Conservation (phyloP, 2,797 vertebrate genomes). For the Lutjanus campechanus region DNA sequence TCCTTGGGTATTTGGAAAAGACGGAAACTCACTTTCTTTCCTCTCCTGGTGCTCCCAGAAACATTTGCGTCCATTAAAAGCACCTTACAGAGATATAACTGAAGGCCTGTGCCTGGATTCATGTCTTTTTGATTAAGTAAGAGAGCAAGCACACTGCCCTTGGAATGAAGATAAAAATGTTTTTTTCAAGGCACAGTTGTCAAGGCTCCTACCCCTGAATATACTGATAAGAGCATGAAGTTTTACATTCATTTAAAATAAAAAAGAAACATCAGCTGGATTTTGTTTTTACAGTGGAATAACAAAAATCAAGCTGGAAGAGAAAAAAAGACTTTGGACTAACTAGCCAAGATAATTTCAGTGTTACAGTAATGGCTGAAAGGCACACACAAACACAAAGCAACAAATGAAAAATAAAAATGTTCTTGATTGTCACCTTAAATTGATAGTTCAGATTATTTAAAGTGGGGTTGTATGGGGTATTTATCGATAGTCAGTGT, state of each 20-base stretch:
- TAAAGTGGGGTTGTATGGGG: too few species aligned
- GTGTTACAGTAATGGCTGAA: constrained; percentile 70
- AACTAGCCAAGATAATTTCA: constrained; percentile 54
- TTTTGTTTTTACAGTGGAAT: constrained; percentile 53
- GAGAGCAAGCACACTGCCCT: constrained; percentile 48
- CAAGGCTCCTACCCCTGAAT: constrained; percentile 59
- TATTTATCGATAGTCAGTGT: too few species aligned
- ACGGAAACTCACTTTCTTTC: constrained; percentile 40
- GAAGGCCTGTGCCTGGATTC: constrained; percentile 66
- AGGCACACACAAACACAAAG: constrained; percentile 61
- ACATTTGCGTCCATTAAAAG: constrained; percentile 56
- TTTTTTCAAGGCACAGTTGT: constrained; percentile 70
- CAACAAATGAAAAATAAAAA: constrained; percentile 44
- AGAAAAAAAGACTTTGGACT: constrained; percentile 64
- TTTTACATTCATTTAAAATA: constrained; percentile 75
- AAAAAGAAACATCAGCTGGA: constrained; percentile 21
- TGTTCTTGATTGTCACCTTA: constrained; percentile 57
- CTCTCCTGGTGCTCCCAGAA: constrained; percentile 38
- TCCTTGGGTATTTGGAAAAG: constrained; percentile 45
- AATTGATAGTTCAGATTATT: too few species aligned
- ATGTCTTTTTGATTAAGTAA: constrained; percentile 54
- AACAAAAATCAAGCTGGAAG: constrained; percentile 32
- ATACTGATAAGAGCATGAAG: constrained; percentile 64
- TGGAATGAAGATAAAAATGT: constrained; percentile 55
- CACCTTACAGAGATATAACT: constrained; percentile 50